A percentile compares a stretch with the other conserved stretches of the same genome.
Evolutionary conservation across 2,888 invertebrate genomes (phyloP).

Genomic region (Acanthosepion lycidas): DNA sequence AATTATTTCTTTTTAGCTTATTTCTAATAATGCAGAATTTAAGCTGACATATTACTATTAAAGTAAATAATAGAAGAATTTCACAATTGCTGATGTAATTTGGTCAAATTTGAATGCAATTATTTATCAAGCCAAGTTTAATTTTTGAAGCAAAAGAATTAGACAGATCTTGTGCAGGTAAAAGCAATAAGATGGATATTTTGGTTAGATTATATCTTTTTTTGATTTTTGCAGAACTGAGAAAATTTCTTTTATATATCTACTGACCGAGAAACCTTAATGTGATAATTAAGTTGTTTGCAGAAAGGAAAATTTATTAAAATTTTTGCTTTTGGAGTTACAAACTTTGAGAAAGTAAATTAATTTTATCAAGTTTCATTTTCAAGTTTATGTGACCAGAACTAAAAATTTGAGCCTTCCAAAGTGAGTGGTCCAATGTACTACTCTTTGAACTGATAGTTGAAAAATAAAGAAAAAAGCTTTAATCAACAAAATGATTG

Average conservation of each 20-base stretch:
- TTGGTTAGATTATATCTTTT: background rate
- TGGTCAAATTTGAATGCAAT: too few relatives aligned
- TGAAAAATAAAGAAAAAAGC: too few relatives aligned
- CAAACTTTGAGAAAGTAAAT: background rate
- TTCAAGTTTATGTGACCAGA: background rate
- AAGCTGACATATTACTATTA: background rate
- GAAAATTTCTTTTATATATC: background rate
- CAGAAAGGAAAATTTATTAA: background rate
- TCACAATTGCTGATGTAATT: background rate
- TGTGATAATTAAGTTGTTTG: background rate
- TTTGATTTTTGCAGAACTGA: background rate
- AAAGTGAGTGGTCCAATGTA: too few relatives aligned
- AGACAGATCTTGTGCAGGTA: background rate
- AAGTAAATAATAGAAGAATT: background rate
- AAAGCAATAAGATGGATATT: background rate
- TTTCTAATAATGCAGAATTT: background rate
- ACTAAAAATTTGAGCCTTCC: background rate
- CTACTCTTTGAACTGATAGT: too few relatives aligned
- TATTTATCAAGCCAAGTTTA: too few relatives aligned
- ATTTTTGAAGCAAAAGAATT: background rate
- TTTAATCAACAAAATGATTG: too few relatives aligned
- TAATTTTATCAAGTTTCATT: background rate
- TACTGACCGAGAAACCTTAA: background rate
- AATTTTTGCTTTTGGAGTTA: background rate
- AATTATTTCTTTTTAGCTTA: background rate